Percentiles rank a stretch among this genome's conserved stretches.
phyloP scores from a whole-genome alignment of 2,113 vertebrate species.

The Anthoscopus minutus region DNA sequence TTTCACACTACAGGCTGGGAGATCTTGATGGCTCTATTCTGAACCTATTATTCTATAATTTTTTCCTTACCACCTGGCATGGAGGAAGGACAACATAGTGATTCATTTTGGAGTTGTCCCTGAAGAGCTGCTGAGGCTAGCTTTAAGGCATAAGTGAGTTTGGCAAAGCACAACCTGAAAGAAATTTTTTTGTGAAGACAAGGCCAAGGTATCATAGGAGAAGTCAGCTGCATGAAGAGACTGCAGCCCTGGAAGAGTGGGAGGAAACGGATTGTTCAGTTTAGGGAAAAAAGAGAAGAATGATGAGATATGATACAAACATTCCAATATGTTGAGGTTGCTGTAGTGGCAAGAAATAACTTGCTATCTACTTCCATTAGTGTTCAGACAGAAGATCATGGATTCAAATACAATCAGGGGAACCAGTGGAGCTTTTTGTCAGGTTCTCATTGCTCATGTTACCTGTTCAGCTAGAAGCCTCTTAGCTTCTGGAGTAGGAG shows the following conservation, averaged over 20 bases:
- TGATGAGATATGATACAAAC: background rate
- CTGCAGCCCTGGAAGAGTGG: background rate
- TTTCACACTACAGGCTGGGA: background rate
- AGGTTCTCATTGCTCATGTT: background rate
- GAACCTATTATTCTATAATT: background rate
- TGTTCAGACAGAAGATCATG: background rate
- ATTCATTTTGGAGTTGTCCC: background rate
- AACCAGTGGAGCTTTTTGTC: background rate
- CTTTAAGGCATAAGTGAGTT: background rate
- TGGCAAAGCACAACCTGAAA: background rate
- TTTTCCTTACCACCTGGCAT: background rate
- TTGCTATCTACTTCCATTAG: background rate
- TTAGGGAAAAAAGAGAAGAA: background rate
- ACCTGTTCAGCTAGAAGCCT: background rate
- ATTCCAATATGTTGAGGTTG: background rate
- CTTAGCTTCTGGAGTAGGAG: background rate
- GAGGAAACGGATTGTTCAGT: background rate
- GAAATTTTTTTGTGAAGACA: background rate
- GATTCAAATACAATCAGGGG: background rate
- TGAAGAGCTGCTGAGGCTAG: background rate
- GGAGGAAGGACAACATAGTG: background rate
- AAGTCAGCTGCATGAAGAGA: background rate
- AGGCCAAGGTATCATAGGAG: background rate
- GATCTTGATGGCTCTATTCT: background rate
- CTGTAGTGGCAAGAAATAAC: background rate